Percentiles rank a stretch among this genome's conserved stretches.
Evolutionary conservation across 2,888 invertebrate genomes (phyloP).

Genomic region (Thyatira batis): DNA sequence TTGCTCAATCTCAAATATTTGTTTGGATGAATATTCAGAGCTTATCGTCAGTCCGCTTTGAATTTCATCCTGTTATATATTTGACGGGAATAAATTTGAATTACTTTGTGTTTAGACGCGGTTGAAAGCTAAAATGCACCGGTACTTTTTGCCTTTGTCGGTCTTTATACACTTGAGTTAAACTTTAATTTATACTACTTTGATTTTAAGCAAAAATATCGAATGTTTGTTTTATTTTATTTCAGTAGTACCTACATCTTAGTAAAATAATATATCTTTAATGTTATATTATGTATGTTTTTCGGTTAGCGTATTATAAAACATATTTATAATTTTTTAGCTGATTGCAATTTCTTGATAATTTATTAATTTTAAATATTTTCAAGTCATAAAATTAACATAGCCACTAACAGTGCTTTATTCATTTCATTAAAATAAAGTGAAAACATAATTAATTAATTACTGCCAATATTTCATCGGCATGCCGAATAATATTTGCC

Average conservation of each 20-base stretch:
- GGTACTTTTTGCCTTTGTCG: background rate
- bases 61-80: slow-evolving; percentile 28
- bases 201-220: too few species aligned
- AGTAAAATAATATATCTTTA: too few species aligned
- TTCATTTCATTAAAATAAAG: slow-evolving; percentile 14
- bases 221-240: too few species aligned
- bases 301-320: too few species aligned
- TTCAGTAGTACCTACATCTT: too few species aligned
- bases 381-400: background rate
- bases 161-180: background rate
- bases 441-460: slow-evolving; percentile 17
- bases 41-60: slow-evolving; percentile 20
- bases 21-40: slow-evolving; percentile 35
- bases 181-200: background rate
- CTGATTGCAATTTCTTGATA: too few species aligned
- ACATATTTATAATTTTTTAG: too few species aligned
- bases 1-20: slow-evolving; percentile 22
- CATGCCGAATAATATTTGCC: slow-evolving; percentile 27
- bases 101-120: slow-evolving; percentile 20
- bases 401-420: slow-evolving; percentile 9
- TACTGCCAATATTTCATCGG: slow-evolving; percentile 23
- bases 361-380: too few species aligned
- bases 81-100: slow-evolving; percentile 35
- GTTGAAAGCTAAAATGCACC: slow-evolving; percentile 5
- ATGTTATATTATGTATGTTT: too few species aligned